A percentile compares a stretch with the other conserved stretches of the same genome.
Conservation (phyloP, 2,113 vertebrate genomes). For the Phodopus roborovskii region DNA sequence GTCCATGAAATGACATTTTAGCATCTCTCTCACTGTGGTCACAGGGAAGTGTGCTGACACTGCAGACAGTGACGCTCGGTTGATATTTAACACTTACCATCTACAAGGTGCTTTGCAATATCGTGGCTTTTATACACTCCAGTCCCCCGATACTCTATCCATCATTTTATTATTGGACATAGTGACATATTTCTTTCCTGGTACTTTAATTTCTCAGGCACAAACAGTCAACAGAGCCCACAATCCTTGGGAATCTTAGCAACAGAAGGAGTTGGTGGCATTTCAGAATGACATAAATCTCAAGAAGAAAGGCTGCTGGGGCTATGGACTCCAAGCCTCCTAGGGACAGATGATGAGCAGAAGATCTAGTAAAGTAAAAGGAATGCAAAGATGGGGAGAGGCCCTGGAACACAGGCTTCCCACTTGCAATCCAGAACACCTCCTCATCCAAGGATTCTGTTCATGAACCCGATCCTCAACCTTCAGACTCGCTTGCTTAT, state of each 20-base stretch:
- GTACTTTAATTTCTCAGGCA: constrained; percentile 57
- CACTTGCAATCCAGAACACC: background rate
- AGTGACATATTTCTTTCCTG: constrained; percentile 30
- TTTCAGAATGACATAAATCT: background rate
- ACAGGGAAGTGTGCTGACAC: constrained; percentile 81
- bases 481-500: background rate
- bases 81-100: constrained; percentile 84
- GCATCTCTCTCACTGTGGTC: constrained; percentile 79
- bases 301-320: background rate
- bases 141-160: constrained; percentile 72
- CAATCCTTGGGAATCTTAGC: constrained; percentile 15
- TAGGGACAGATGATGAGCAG: background rate
- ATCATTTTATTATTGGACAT: constrained; percentile 53
- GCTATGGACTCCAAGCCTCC: background rate
- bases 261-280: background rate
- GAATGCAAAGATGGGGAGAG: background rate
- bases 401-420: background rate
- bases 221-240: constrained; percentile 57
- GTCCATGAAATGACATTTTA: constrained; percentile 86
- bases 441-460: background rate
- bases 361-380: background rate
- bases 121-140: constrained; percentile 74
- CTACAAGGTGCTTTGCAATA: constrained; percentile 61
- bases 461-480: background rate
- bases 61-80: constrained; percentile 82